phyloP scores from a whole-genome alignment of 2,888 invertebrate species.

The Rhagophthalmus giganteus region DNA sequence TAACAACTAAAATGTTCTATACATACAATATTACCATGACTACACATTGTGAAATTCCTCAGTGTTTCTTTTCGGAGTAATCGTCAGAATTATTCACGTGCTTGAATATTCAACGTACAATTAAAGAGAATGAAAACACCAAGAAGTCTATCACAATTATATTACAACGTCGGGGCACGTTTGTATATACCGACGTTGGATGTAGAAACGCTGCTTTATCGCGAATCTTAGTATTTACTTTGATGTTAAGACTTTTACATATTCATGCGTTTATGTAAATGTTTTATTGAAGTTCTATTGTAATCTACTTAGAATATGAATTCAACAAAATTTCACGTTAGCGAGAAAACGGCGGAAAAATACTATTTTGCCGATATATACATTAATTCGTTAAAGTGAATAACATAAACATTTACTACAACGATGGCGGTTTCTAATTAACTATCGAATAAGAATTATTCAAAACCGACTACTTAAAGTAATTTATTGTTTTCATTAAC shows the following conservation, averaged over 20 bases:
- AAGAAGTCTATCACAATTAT: constrained; percentile 35
- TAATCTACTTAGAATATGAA: constrained; percentile 19
- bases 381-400: no score
- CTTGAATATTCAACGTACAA: constrained; percentile 35
- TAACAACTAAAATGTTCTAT: background rate
- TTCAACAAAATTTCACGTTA: constrained; percentile 3
- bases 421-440: no score
- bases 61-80: constrained; percentile 26
- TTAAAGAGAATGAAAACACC: constrained; percentile 32
- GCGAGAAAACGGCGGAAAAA: constrained; percentile 3
- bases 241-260: constrained; percentile 34
- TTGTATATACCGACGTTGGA: constrained; percentile 28
- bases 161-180: constrained; percentile 26
- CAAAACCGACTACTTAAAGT: no score
- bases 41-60: constrained; percentile 14
- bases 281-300: constrained; percentile 23
- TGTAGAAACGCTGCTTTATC: constrained; percentile 29
- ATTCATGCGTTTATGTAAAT: constrained; percentile 32
- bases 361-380: no score
- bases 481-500: background rate
- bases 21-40: background rate
- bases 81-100: constrained; percentile 17
- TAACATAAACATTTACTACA: no score
- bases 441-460: no score
- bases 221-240: constrained; percentile 31